Evolutionary conservation across 2,113 vertebrate genomes (phyloP).

Genomic region (Balaeniceps rex): DNA sequence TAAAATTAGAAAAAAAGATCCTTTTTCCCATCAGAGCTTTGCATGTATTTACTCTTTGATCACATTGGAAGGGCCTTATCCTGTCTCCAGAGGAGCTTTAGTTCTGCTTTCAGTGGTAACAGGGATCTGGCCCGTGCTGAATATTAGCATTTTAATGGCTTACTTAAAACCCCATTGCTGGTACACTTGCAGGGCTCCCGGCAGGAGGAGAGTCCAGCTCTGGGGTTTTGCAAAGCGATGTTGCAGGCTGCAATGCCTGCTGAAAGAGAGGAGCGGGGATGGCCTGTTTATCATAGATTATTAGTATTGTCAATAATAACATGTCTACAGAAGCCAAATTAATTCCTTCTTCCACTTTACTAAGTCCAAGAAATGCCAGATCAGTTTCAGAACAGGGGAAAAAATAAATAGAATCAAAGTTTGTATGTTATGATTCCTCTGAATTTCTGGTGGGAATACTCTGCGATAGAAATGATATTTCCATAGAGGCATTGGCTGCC

Average conservation of each 20-base stretch:
- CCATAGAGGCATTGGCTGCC: constrained; percentile 57
- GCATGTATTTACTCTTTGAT: constrained; percentile 59
- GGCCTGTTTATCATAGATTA: constrained; percentile 47
- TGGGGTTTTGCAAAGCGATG: background rate
- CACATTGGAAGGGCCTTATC: constrained; percentile 48
- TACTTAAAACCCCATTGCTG: constrained; percentile 23
- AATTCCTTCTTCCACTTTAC: constrained; percentile 39
- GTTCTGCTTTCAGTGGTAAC: constrained; percentile 41
- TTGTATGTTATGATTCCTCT: constrained; percentile 44
- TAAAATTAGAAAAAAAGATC: constrained; percentile 55
- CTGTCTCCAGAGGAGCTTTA: constrained; percentile 56
- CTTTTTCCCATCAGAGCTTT: constrained; percentile 47
- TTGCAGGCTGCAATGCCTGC: background rate
- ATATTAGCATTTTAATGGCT: constrained; percentile 61
- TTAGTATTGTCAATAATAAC: constrained; percentile 48
- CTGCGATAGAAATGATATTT: constrained; percentile 64
- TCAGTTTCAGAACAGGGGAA: constrained; percentile 47
- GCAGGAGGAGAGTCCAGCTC: background rate
- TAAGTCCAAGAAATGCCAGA: constrained; percentile 47
- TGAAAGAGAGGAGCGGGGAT: background rate
- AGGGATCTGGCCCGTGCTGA: constrained; percentile 28
- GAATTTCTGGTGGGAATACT: constrained; percentile 72
- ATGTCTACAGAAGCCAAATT: constrained; percentile 49
- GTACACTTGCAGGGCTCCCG: background rate
- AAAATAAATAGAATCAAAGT: constrained; percentile 66